These are phyloP conservation scores for Pegoplata infirma DNA, from an alignment of 2,888 invertebrate species.

Conservation along the genomic window DNA sequence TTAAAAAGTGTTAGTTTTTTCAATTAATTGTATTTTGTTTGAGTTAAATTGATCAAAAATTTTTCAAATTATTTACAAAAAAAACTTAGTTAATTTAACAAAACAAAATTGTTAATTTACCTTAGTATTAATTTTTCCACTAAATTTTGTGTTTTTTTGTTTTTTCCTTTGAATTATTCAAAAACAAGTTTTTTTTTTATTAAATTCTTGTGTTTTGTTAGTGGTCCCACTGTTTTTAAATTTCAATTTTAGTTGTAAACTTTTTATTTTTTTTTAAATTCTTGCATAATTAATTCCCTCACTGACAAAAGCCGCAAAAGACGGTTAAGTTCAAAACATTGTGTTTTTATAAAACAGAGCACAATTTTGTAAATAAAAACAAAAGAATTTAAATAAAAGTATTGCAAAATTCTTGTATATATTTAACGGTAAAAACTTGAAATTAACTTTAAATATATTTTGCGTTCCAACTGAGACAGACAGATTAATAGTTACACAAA, in stretches of 20 bases:
- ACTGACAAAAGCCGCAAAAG: constrained; percentile 40
- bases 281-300: constrained; percentile 56
- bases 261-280: constrained; percentile 51
- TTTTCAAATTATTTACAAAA: too few relatives aligned
- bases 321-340: constrained; percentile 56
- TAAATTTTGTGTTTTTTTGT: too few relatives aligned
- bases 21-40: too few relatives aligned
- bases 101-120: too few relatives aligned
- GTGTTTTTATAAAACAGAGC: constrained; percentile 15
- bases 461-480: neutral
- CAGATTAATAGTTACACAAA: neutral
- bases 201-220: too few relatives aligned
- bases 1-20: too few relatives aligned
- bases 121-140: too few relatives aligned
- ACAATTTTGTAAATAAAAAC: neutral
- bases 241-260: neutral
- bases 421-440: constrained; percentile 53
- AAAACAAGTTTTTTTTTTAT: neutral
- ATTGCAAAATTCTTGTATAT: constrained; percentile 45
- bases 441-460: constrained; percentile 22
- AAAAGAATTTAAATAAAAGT: constrained; percentile 31
- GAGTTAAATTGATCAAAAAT: too few relatives aligned
- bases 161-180: too few relatives aligned
- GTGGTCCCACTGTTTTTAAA: constrained; percentile 10
- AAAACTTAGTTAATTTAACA: too few relatives aligned